phyloP scores from a whole-genome alignment of 2,888 invertebrate species.

The Anthoptus insignis region DNA sequence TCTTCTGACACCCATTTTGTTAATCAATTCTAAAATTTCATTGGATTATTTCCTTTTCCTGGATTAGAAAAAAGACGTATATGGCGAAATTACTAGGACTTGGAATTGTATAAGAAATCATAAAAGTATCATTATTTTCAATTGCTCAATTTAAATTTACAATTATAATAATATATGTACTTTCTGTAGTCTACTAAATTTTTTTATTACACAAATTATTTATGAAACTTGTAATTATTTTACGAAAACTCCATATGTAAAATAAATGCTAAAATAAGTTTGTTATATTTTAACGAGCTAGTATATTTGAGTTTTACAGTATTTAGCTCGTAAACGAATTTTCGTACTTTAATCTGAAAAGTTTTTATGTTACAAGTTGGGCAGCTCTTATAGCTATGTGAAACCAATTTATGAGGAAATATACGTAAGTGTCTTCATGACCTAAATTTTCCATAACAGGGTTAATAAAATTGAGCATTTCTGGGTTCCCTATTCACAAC shows the following conservation, averaged over 20 bases:
- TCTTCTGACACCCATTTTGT: too few relatives aligned
- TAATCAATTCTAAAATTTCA: too few relatives aligned
- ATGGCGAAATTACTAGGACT: too few relatives aligned
- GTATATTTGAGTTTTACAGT: slow-evolving; percentile 3
- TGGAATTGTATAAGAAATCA: too few relatives aligned
- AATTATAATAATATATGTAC: too few relatives aligned
- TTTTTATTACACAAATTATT: background rate
- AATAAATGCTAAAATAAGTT: slow-evolving; percentile 6
- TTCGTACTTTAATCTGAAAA: slow-evolving; percentile 6
- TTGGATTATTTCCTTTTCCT: too few relatives aligned
- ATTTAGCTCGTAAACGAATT: slow-evolving; percentile 11
- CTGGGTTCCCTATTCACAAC: too few relatives aligned
- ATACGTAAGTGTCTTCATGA: background rate
- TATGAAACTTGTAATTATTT: background rate
- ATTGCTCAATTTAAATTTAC: too few relatives aligned
- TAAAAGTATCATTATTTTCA: too few relatives aligned
- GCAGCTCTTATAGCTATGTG: background rate
- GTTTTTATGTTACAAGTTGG: slow-evolving; percentile 6
- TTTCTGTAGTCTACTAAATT: too few relatives aligned
- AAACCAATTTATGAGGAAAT: background rate
- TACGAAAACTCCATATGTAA: background rate
- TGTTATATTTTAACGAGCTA: background rate
- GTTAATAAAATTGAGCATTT: background rate
- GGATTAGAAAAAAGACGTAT: too few relatives aligned
- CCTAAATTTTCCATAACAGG: background rate